Conservation (phyloP, 2,113 vertebrate genomes). For the Cyanoramphus novaezelandiae region DNA sequence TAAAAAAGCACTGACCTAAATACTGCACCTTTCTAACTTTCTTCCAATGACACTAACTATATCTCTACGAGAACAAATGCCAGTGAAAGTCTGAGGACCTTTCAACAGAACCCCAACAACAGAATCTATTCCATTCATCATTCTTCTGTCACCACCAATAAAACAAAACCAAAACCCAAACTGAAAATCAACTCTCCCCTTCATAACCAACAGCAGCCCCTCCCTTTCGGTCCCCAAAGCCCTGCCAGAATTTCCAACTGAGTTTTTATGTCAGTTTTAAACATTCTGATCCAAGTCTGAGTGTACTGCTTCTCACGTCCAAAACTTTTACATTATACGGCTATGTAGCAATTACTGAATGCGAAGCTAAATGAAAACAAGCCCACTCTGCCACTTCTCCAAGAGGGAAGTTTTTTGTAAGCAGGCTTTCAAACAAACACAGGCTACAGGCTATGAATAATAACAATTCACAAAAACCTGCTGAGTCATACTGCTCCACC, state of each 20-base stretch:
- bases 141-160: not conserved
- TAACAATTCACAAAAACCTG: not conserved
- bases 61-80: not conserved
- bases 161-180: not conserved
- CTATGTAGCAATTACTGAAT: not conserved
- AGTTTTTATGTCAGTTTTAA: not conserved
- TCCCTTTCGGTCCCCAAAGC: not conserved
- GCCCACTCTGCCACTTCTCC: not conserved
- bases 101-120: not conserved
- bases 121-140: not conserved
- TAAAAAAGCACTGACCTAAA: not conserved
- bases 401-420: not conserved
- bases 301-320: fast-evolving
- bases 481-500: not conserved
- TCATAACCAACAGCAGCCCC: not conserved
- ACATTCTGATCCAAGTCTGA: not conserved
- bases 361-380: not conserved
- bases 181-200: not conserved
- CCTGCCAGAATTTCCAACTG: not conserved
- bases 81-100: not conserved
- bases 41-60: no score
- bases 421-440: not conserved
- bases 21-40: not conserved
- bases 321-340: not conserved
- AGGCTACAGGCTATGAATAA: not conserved